Percentiles rank a stretch among this genome's conserved stretches.
phyloP scores from a whole-genome alignment of 2,888 invertebrate genomes.

The Anthophora plumipes region DNA sequence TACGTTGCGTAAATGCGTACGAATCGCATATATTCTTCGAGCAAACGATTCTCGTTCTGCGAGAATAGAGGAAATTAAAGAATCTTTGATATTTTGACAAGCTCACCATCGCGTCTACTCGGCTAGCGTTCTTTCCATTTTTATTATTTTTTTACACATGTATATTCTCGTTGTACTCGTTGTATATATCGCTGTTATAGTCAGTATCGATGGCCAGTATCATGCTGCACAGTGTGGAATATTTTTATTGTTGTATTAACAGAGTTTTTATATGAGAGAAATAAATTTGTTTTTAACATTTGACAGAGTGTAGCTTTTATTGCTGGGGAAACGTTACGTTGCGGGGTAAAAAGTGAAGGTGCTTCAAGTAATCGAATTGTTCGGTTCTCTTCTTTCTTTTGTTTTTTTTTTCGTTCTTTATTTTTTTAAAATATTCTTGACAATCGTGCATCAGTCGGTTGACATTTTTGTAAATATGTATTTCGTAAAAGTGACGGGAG shows the following conservation, averaged over 20 bases:
- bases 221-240: slow-evolving; percentile 21
- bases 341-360: not conserved
- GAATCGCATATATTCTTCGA: not conserved
- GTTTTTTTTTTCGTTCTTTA: slow-evolving; percentile 44
- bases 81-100: not conserved
- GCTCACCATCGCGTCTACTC: not conserved
- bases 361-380: not conserved
- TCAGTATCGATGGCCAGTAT: slow-evolving; percentile 58
- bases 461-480: slow-evolving; percentile 48
- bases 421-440: slow-evolving; percentile 46
- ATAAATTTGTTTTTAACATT: slow-evolving; percentile 47
- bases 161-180: slow-evolving; percentile 29
- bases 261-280: slow-evolving; percentile 41
- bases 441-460: slow-evolving; percentile 58
- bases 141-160: slow-evolving; percentile 15
- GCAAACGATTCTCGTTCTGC: not conserved
- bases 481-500: slow-evolving; percentile 31
- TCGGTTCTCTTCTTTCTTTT: too few species aligned
- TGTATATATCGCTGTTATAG: slow-evolving; percentile 43
- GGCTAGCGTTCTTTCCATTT: slow-evolving; percentile 15
- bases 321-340: not conserved
- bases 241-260: slow-evolving; percentile 45
- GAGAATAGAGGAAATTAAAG: not conserved
- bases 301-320: not conserved
- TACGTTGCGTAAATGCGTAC: not conserved